phyloP scores from a whole-genome alignment of 1,140 invertebrate species.

The Pseudomyrmex dendroicus region DNA sequence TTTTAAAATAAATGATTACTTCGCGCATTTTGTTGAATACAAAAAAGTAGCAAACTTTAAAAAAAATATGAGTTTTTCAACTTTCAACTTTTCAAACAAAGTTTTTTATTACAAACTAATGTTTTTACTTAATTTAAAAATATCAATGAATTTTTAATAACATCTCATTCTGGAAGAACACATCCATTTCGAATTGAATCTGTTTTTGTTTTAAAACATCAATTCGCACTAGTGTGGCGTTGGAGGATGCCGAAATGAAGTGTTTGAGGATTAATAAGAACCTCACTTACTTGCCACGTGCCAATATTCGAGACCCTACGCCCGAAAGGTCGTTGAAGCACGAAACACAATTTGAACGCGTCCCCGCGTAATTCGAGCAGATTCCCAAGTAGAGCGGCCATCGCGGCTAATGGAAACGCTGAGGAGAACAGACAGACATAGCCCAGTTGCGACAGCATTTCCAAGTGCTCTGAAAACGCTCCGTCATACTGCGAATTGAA shows the following conservation, averaged over 20 bases:
- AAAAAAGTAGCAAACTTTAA: too few species aligned
- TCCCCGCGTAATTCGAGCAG: constrained; percentile 97
- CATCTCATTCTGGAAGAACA: too few species aligned
- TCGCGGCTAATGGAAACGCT: constrained; percentile 96
- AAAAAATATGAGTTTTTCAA: too few species aligned
- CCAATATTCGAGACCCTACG: constrained; percentile 97
- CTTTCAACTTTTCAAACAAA: too few species aligned
- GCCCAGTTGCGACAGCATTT: constrained; percentile 98
- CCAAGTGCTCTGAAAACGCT: constrained; percentile 98
- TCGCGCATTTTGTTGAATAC: too few species aligned
- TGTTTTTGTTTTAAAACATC: too few species aligned
- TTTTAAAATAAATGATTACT: too few species aligned
- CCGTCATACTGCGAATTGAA: constrained; percentile 90
- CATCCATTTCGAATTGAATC: too few species aligned
- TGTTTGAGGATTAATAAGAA: background rate
- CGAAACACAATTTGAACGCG: constrained; percentile 98
- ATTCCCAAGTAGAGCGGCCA: constrained; percentile 97
- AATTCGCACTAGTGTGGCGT: too few species aligned
- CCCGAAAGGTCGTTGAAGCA: constrained; percentile 96
- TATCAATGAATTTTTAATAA: too few species aligned
- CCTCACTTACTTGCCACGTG: constrained; percentile 94
- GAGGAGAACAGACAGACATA: constrained; percentile 98
- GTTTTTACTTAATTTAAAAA: too few species aligned
- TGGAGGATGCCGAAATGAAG: background rate
- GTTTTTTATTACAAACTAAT: too few species aligned